phyloP scores from a whole-genome alignment of 2,113 vertebrate species.

The Leucosticte australis region DNA sequence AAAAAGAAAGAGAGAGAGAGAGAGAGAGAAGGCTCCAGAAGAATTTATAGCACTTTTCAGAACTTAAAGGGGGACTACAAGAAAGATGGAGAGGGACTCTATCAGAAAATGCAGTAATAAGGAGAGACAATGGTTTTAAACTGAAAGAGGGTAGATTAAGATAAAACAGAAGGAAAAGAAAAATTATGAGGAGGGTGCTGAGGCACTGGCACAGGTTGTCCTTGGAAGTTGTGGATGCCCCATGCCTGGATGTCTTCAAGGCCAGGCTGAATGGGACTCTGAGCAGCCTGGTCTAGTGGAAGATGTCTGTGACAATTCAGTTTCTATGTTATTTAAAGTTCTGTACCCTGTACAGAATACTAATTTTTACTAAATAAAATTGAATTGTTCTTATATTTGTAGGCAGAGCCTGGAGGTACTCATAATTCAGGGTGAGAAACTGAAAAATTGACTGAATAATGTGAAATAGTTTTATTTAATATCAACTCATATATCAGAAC shows the following conservation, averaged over 20 bases:
- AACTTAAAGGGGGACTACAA: not conserved
- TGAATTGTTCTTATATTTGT: not conserved
- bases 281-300: not conserved
- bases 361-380: not conserved
- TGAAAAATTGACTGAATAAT: not conserved
- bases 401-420: not conserved
- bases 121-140: not conserved
- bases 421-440: not conserved
- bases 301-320: not conserved
- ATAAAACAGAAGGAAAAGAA: not conserved
- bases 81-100: not conserved
- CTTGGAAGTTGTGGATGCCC: not conserved
- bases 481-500: not conserved
- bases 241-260: not conserved
- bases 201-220: not conserved
- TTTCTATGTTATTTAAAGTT: not conserved
- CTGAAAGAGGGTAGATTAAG: not conserved
- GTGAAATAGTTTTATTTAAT: not conserved
- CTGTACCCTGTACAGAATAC: not conserved
- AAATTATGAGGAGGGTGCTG: fast-evolving
- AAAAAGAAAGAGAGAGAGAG: too few relatives aligned
- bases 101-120: not conserved
- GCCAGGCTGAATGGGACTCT: not conserved
- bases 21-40: not conserved
- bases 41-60: not conserved